These are phyloP conservation scores for Alcis repandata DNA, from an alignment of 2,888 invertebrate species.

Conservation along the genomic window DNA sequence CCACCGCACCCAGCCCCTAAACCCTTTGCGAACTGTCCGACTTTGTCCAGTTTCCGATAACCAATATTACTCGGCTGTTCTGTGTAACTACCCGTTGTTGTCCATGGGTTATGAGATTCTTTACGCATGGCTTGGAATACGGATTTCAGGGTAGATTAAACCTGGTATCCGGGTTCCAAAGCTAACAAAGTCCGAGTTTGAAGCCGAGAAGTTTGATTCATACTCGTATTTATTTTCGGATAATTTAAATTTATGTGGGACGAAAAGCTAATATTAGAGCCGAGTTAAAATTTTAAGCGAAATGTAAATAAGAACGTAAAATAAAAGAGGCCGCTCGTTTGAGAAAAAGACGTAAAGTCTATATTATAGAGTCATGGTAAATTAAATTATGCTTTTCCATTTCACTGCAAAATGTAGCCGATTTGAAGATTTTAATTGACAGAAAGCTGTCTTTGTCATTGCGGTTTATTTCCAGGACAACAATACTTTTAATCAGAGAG, in stretches of 20 bases:
- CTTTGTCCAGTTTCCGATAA: constrained; percentile 38
- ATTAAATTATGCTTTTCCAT: no score
- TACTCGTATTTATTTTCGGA: constrained; percentile 20
- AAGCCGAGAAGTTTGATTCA: constrained; percentile 17
- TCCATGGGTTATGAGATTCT: constrained; percentile 36
- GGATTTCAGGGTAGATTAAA: constrained; percentile 30
- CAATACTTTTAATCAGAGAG: no score
- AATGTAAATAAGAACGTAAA: neutral
- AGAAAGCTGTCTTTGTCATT: no score
- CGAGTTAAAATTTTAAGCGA: neutral
- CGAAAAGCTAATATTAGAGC: constrained; percentile 11
- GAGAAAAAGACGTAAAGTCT: no score
- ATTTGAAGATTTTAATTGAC: no score
- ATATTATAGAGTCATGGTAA: no score
- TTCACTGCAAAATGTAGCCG: no score
- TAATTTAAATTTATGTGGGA: constrained; percentile 19
- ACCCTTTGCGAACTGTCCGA: constrained; percentile 45
- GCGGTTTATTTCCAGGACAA: no score
- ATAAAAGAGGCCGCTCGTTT: neutral
- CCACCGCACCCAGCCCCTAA: constrained; percentile 14
- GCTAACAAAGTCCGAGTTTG: constrained; percentile 18
- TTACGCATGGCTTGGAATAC: constrained; percentile 37
- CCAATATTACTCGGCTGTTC: constrained; percentile 40
- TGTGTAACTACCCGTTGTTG: constrained; percentile 39
- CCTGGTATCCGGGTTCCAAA: constrained; percentile 13